These are phyloP conservation scores for Bombus pyrosoma DNA, from an alignment of 1,140 invertebrate genomes.

Conservation along the genomic window DNA sequence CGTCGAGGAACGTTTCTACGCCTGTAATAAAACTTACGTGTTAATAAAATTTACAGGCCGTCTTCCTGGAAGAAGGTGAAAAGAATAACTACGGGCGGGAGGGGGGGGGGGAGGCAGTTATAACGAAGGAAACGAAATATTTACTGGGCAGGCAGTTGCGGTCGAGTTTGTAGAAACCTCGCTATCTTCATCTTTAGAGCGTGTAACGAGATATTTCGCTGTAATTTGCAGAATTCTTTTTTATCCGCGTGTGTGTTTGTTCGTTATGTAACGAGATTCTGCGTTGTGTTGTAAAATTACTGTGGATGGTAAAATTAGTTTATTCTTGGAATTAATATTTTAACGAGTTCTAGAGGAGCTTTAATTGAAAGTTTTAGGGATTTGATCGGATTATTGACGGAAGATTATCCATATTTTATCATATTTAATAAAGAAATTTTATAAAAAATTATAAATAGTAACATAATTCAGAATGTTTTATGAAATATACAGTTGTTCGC, in stretches of 20 bases:
- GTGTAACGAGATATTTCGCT: not conserved
- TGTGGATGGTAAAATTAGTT: too few species aligned
- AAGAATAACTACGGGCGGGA: not conserved
- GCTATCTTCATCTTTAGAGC: not conserved
- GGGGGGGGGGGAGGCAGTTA: not conserved
- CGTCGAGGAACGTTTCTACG: too few species aligned
- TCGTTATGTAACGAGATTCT: not conserved
- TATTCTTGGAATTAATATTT: not conserved
- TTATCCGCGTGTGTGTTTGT: not conserved
- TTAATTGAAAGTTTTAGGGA: too few species aligned
- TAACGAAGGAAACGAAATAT: slow-evolving; percentile 9
- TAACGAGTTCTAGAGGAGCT: not conserved
- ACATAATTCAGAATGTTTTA: too few species aligned
- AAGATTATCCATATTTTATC: too few species aligned
- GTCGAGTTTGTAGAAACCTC: not conserved
- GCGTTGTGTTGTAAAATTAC: not conserved
- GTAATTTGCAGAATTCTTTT: not conserved
- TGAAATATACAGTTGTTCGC: too few species aligned
- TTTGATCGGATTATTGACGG: too few species aligned
- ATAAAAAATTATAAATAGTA: too few species aligned
- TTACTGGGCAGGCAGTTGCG: not conserved
- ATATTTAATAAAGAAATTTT: too few species aligned
- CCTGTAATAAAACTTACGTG: not conserved
- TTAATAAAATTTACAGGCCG: slow-evolving; percentile 15
- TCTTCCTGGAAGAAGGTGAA: not conserved